Evolutionary conservation across 2,113 vertebrate genomes (phyloP).

Genomic region (Gasterosteus aculeatus): DNA sequence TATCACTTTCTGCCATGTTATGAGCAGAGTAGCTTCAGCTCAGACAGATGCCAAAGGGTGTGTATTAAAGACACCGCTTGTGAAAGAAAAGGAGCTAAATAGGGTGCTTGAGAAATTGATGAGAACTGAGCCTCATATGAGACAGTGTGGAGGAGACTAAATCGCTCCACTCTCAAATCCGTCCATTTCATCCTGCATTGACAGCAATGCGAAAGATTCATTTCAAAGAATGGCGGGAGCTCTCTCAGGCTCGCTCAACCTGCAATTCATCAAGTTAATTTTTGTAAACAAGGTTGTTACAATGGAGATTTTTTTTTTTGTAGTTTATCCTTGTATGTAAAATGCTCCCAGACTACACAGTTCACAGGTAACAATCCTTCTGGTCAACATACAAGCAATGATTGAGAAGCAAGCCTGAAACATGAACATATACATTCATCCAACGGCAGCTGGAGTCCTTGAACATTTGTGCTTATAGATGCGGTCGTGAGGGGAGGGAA

Average conservation of each 20-base stretch:
- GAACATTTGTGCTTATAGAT: conserved; percentile 23
- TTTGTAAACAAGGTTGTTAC: not conserved
- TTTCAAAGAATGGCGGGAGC: not conserved
- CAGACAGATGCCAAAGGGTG: not conserved
- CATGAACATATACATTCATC: not conserved
- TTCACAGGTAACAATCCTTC: not conserved
- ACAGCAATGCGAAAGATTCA: not conserved
- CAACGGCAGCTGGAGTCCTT: not conserved
- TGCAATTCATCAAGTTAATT: not conserved
- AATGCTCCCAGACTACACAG: not conserved
- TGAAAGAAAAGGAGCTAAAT: not conserved
- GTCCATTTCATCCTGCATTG: not conserved
- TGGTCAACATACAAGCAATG: not conserved
- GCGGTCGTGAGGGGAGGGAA: conserved; percentile 1
- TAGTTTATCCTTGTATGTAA: not conserved
- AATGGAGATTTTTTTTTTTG: not conserved
- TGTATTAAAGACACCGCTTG: not conserved
- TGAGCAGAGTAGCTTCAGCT: not conserved
- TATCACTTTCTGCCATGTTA: too few species aligned
- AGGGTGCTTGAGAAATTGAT: not conserved
- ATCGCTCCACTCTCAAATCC: not conserved
- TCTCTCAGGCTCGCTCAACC: not conserved
- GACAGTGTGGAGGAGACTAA: not conserved
- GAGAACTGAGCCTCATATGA: not conserved
- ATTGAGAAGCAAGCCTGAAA: not conserved